A percentile compares a stretch with the other conserved stretches of the same genome.
phyloP scores from a whole-genome alignment of 1,140 invertebrate species.

The Stratiolaelaps scimitus region DNA sequence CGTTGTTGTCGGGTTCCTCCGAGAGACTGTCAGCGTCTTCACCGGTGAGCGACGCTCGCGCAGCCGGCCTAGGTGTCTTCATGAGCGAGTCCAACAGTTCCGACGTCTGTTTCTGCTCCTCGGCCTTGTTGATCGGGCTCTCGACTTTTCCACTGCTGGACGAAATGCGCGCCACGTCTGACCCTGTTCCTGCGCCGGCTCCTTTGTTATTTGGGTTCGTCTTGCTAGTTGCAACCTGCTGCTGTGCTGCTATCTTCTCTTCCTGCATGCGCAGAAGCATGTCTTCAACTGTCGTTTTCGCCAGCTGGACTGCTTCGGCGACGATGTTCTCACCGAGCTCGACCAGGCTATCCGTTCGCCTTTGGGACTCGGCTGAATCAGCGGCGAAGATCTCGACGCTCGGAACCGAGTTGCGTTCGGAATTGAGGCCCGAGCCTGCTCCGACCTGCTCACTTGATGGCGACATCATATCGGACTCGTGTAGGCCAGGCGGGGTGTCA shows the following conservation, averaged over 20 bases:
- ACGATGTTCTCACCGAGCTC: slow-evolving; percentile 21
- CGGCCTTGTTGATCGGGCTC: not conserved
- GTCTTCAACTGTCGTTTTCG: slow-evolving; percentile 13
- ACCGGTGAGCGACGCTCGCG: not conserved
- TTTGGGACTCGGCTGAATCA: slow-evolving; percentile 15
- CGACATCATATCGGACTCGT: slow-evolving; percentile 27
- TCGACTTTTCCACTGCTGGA: too few relatives aligned
- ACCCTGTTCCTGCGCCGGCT: too few relatives aligned
- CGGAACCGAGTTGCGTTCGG: slow-evolving; percentile 10
- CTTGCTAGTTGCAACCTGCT: not conserved
- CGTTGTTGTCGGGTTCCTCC: slow-evolving; percentile 26
- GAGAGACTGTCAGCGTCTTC: slow-evolving; percentile 3
- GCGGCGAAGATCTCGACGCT: slow-evolving; percentile 11
- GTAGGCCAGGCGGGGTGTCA: slow-evolving; percentile 13
- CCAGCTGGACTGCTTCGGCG: slow-evolving; percentile 23
- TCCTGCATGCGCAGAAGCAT: slow-evolving; percentile 10
- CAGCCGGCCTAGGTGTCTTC: slow-evolving; percentile 5
- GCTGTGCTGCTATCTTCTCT: not conserved
- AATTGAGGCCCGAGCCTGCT: not conserved
- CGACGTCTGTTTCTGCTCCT: slow-evolving; percentile 23
- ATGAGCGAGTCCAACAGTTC: slow-evolving; percentile 25
- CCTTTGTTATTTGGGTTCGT: not conserved
- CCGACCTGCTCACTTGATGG: slow-evolving; percentile 8
- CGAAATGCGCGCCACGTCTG: too few relatives aligned
- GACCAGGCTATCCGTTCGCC: slow-evolving; percentile 7